phyloP scores from a whole-genome alignment of 1,140 invertebrate species.

The Lethrus apterus region DNA sequence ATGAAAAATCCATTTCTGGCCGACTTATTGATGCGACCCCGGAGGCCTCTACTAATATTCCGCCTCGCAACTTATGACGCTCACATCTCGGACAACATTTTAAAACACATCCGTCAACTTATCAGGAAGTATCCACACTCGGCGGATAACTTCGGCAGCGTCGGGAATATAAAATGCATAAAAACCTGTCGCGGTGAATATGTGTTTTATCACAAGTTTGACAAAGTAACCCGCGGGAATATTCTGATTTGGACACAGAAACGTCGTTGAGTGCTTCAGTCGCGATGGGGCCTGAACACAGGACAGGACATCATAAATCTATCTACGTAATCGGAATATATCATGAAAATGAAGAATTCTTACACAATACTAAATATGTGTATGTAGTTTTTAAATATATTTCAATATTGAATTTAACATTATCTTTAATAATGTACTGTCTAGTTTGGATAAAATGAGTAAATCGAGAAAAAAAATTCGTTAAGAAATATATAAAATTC shows the following conservation, averaged over 20 bases:
- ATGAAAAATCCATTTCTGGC: conserved; percentile 42
- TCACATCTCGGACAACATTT: conserved; percentile 28
- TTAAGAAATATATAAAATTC: too few species aligned
- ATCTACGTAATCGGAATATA: not conserved
- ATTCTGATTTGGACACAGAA: conserved; percentile 12
- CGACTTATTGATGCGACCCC: conserved; percentile 41
- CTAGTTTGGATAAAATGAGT: too few species aligned
- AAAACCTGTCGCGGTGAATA: conserved; percentile 10
- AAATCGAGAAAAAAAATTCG: too few species aligned
- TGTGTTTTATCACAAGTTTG: conserved; percentile 11
- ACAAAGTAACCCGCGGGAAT: not conserved
- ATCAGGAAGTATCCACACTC: conserved; percentile 15
- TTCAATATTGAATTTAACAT: too few species aligned
- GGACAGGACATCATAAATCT: conserved; percentile 1
- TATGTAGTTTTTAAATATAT: too few species aligned
- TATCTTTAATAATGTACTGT: too few species aligned
- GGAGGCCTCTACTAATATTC: conserved; percentile 33
- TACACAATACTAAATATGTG: too few species aligned
- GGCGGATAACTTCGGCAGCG: conserved; percentile 9
- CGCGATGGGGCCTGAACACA: conserved; percentile 4
- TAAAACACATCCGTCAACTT: conserved; percentile 37
- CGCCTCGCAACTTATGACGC: conserved; percentile 33
- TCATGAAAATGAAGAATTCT: too few species aligned
- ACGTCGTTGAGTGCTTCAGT: conserved; percentile 9
- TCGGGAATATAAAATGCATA: conserved; percentile 1